Evolutionary conservation across 1,140 invertebrate genomes (phyloP).

Genomic region (Caerostris darwini): DNA sequence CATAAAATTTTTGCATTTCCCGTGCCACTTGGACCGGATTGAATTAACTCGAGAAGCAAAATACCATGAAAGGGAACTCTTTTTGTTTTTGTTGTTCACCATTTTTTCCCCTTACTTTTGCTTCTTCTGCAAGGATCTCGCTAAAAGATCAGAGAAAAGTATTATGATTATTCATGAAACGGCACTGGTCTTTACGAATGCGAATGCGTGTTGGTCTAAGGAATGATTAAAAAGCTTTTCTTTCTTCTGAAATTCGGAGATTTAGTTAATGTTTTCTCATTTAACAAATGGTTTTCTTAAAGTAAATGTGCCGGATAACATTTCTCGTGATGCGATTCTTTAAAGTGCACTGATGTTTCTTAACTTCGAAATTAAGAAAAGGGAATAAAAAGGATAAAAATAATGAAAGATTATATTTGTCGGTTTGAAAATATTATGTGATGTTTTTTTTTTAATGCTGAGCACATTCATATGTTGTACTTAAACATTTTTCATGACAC

Average conservation of each 20-base stretch:
- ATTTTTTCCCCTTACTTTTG: neutral
- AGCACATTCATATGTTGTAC: no score
- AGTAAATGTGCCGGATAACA: neutral
- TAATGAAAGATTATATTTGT: no score
- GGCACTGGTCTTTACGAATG: neutral
- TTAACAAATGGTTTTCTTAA: neutral
- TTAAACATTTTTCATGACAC: no score
- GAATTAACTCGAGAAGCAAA: constrained; percentile 66
- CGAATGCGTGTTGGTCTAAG: neutral
- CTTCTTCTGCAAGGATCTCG: neutral
- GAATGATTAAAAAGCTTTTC: neutral
- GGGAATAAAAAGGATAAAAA: no score
- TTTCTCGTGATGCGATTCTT: neutral
- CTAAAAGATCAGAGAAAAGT: neutral
- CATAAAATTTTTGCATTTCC: constrained; percentile 75
- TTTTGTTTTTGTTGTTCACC: neutral
- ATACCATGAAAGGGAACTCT: constrained; percentile 53
- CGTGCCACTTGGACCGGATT: constrained; percentile 64
- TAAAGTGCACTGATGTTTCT: no score
- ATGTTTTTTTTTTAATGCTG: no score
- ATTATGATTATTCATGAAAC: constrained; percentile 42
- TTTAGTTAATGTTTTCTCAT: neutral
- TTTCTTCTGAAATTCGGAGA: neutral
- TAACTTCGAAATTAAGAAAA: no score
- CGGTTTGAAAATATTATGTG: no score